phyloP scores from a whole-genome alignment of 2,888 invertebrate species.

The Thera britannica region DNA sequence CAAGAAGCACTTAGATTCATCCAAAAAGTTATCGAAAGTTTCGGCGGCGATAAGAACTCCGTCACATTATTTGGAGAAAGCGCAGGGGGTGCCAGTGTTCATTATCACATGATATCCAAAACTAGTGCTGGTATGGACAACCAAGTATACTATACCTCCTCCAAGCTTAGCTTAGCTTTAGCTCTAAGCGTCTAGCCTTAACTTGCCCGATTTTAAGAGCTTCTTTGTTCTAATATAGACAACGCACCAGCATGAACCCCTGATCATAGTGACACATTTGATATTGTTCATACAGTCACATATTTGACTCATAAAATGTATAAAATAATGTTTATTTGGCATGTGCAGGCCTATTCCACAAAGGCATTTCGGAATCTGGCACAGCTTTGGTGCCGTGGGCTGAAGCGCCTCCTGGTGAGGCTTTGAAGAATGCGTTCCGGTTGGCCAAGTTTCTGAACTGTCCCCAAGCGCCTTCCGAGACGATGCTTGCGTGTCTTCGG shows the following conservation, averaged over 20 bases:
- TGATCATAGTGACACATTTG: too few species aligned
- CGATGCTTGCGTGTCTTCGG: constrained; percentile 86
- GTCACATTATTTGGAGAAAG: constrained; percentile 89
- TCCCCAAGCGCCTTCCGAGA: constrained; percentile 74
- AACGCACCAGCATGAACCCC: too few species aligned
- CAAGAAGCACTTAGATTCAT: constrained; percentile 86
- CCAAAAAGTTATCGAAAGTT: constrained; percentile 84
- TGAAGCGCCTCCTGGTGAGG: constrained; percentile 85
- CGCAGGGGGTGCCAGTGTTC: constrained; percentile 88
- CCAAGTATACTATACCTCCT: too few species aligned
- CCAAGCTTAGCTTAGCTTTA: too few species aligned
- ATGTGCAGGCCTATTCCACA: constrained; percentile 86
- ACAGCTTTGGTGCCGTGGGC: constrained; percentile 89
- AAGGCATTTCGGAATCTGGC: constrained; percentile 90
- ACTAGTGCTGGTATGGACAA: constrained; percentile 57
- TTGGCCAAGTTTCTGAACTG: constrained; percentile 87
- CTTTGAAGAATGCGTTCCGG: constrained; percentile 83
- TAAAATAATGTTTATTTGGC: not conserved
- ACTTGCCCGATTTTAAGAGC: too few species aligned
- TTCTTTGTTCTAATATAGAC: too few species aligned
- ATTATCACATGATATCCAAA: constrained; percentile 88
- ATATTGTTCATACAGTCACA: too few species aligned
- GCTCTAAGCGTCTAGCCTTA: too few species aligned
- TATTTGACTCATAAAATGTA: not conserved
- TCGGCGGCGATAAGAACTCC: constrained; percentile 86